Percentiles rank a stretch among this genome's conserved stretches.
phyloP scores from a whole-genome alignment of 2,797 vertebrate species.

The Harpagifer antarcticus region DNA sequence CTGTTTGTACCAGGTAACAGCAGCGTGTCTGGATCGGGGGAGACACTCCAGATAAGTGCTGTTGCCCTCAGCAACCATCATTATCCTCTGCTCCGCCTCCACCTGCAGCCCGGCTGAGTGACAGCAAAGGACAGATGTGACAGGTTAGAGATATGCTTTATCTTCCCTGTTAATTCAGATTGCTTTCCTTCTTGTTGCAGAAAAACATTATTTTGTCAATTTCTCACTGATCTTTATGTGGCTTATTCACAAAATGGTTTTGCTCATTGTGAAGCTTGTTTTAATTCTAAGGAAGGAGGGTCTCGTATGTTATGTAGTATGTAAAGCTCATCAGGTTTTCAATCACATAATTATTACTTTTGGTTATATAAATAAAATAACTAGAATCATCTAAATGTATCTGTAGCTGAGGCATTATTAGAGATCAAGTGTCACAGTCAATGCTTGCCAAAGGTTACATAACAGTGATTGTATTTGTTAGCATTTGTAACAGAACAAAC shows the following conservation, averaged over 20 bases:
- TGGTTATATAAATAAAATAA: neutral
- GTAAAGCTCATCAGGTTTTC: neutral
- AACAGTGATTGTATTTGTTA: neutral
- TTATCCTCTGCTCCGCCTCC: constrained; percentile 85
- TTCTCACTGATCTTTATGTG: neutral
- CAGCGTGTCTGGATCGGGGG: constrained; percentile 86
- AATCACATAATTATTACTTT: neutral
- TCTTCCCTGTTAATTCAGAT: neutral
- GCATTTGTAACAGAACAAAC: neutral
- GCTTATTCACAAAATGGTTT: neutral
- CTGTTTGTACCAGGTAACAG: constrained; percentile 86
- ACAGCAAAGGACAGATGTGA: neutral
- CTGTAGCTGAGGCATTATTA: neutral
- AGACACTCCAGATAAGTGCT: constrained; percentile 89
- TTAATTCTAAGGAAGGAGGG: neutral
- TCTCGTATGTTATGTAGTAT: neutral
- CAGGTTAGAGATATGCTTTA: neutral
- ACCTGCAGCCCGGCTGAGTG: constrained; percentile 84
- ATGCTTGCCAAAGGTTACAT: neutral
- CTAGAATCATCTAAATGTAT: neutral
- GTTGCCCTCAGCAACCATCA: constrained; percentile 88
- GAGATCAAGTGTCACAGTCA: neutral
- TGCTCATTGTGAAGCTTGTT: neutral
- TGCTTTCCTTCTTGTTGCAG: no score
- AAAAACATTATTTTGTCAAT: no score